Evolutionary conservation across 2,113 vertebrate genomes (phyloP).

Genomic region (Astatotilapia flaviijosephi): DNA sequence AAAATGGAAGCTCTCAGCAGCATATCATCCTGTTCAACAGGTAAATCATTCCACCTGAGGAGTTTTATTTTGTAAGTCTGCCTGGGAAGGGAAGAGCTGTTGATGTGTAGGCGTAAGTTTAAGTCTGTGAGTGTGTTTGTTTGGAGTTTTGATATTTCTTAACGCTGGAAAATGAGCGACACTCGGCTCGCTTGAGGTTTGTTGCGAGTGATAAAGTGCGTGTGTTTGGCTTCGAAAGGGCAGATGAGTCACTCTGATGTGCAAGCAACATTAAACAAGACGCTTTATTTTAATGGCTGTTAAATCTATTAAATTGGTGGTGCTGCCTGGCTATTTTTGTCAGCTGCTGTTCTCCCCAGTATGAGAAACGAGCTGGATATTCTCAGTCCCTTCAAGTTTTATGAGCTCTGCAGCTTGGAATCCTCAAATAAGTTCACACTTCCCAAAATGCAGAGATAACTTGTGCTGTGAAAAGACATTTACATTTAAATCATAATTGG

Average conservation of each 20-base stretch:
- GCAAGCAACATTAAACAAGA: slow-evolving; percentile 42
- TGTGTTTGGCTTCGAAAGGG: not conserved
- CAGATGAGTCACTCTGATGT: slow-evolving; percentile 23
- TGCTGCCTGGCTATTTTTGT: slow-evolving; percentile 41
- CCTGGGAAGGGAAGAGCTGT: not conserved
- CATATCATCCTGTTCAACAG: slow-evolving; percentile 31
- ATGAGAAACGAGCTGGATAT: slow-evolving; percentile 18
- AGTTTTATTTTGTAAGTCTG: slow-evolving; percentile 27
- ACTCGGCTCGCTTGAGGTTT: not conserved
- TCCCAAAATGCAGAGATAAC: not conserved
- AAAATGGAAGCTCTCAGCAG: slow-evolving; percentile 41
- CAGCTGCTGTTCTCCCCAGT: slow-evolving; percentile 8
- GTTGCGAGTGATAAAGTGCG: not conserved
- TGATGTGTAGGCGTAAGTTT: not conserved
- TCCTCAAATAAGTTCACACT: slow-evolving; percentile 10
- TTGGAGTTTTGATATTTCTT: slow-evolving; percentile 3
- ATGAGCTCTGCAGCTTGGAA: slow-evolving; percentile 18
- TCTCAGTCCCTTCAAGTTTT: slow-evolving; percentile 19
- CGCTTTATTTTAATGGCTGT: slow-evolving; percentile 28
- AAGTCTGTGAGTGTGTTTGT: not conserved
- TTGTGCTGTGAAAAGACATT: not conserved
- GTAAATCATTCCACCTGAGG: slow-evolving; percentile 61
- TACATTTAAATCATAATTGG: slow-evolving; percentile 17
- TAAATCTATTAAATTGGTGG: slow-evolving; percentile 28
- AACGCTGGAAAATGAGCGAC: not conserved